Conservation (phyloP, 30 jellyfish, hydroid and myxozoan species). For the Aurelia aurita region DNA sequence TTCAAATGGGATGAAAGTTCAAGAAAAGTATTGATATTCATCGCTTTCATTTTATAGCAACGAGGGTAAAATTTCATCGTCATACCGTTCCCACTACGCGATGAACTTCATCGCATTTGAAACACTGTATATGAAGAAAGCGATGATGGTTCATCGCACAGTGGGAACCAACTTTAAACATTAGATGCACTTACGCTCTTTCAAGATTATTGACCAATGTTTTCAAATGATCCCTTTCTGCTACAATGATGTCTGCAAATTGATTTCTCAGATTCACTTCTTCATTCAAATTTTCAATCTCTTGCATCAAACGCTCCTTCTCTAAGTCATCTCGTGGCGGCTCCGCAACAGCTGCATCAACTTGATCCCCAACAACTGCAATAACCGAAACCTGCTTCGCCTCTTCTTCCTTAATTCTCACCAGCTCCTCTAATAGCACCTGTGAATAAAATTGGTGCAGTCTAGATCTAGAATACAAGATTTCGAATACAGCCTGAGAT, state of each 20-base stretch:
- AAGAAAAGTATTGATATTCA: too few relatives aligned
- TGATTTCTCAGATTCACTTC: slow-evolving; percentile 54
- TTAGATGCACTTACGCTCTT: slow-evolving; percentile 40
- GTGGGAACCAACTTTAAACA: too few relatives aligned
- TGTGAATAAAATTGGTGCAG: background rate
- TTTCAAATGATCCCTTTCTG: slow-evolving; percentile 62
- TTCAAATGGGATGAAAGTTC: too few relatives aligned
- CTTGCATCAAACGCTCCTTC: slow-evolving; percentile 10
- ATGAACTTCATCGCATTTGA: too few relatives aligned
- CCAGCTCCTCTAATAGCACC: background rate
- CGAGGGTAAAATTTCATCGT: too few relatives aligned
- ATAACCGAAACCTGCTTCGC: background rate
- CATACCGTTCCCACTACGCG: too few relatives aligned
- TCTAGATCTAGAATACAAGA: too few relatives aligned
- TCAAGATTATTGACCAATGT: slow-evolving; percentile 48
- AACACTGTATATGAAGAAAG: background rate
- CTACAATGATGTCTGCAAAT: slow-evolving; percentile 58
- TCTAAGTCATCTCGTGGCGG: background rate
- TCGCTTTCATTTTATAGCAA: too few relatives aligned
- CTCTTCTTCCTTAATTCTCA: background rate
- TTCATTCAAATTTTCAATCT: slow-evolving; percentile 27
- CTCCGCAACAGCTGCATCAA: background rate
- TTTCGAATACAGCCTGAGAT: too few relatives aligned
- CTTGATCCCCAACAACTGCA: background rate
- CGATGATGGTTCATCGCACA: too few relatives aligned